Conservation (phyloP, 2,888 invertebrate genomes). For the Ctena decussata region DNA sequence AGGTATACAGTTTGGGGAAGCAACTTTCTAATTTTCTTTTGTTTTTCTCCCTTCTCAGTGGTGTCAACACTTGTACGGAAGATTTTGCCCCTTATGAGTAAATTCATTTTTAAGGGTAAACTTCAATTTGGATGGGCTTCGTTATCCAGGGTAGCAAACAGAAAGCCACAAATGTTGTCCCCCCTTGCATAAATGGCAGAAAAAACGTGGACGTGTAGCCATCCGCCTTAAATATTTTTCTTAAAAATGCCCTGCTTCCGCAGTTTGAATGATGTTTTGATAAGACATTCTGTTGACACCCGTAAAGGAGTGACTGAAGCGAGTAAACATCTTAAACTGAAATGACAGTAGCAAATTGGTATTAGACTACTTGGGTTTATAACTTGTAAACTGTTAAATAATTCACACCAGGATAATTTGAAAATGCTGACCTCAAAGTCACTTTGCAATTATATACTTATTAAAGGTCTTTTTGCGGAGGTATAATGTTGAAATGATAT, state of each 20-base stretch:
- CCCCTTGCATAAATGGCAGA: no score
- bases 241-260: background rate
- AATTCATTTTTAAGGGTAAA: no score
- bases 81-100: no score
- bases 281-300: background rate
- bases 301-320: background rate
- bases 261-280: background rate
- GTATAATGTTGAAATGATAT: background rate
- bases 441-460: background rate
- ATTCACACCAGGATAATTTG: conserved; percentile 2
- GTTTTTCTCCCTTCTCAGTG: no score
- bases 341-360: conserved; percentile 12
- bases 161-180: no score
- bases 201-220: no score
- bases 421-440: background rate
- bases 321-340: conserved; percentile 4
- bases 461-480: background rate
- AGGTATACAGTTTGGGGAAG: no score
- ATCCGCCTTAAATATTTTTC: no score
- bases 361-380: conserved; percentile 9
- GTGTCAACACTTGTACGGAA: no score
- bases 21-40: no score
- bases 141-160: no score
- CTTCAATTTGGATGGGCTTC: no score
- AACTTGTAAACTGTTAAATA: conserved; percentile 16